These are phyloP conservation scores for Drosophila monieri DNA, from an alignment of 2,888 invertebrate genomes.

Conservation along the genomic window DNA sequence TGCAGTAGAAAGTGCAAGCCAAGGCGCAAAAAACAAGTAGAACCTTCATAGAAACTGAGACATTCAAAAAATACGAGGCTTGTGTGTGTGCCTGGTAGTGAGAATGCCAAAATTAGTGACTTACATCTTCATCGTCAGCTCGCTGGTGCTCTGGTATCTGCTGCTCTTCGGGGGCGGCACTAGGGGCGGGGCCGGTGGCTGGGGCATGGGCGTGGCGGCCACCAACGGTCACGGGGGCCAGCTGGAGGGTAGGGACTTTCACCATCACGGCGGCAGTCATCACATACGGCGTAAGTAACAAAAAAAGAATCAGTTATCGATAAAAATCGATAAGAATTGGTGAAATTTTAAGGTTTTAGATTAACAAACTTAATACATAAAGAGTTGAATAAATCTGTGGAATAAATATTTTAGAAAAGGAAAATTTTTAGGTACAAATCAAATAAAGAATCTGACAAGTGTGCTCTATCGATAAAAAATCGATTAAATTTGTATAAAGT, in stretches of 20 bases:
- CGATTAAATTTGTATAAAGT: too few relatives aligned
- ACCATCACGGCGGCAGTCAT: constrained; percentile 81
- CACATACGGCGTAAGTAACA: constrained; percentile 80
- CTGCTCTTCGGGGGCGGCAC: constrained; percentile 70
- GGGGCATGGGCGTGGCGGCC: constrained; percentile 66
- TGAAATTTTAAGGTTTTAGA: not conserved
- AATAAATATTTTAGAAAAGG: too few relatives aligned
- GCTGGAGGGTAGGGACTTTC: constrained; percentile 80
- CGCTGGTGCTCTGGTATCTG: constrained; percentile 79
- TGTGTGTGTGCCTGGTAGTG: constrained; percentile 8
- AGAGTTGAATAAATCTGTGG: too few relatives aligned
- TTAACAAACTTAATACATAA: too few relatives aligned
- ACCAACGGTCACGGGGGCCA: constrained; percentile 81
- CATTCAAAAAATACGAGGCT: not conserved
- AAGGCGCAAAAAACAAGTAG: constrained; percentile 5
- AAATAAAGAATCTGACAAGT: too few relatives aligned
- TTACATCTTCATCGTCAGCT: constrained; percentile 75
- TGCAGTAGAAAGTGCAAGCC: constrained; percentile 7
- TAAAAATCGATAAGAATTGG: not conserved
- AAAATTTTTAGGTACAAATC: too few relatives aligned
- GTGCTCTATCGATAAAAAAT: too few relatives aligned
- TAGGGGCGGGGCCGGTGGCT: constrained; percentile 38
- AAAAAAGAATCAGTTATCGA: not conserved
- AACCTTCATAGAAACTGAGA: too few relatives aligned
- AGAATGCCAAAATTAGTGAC: constrained; percentile 81